Evolutionary conservation across 2,888 invertebrate genomes (phyloP).

Genomic region (Chrysopilus asiliformis): DNA sequence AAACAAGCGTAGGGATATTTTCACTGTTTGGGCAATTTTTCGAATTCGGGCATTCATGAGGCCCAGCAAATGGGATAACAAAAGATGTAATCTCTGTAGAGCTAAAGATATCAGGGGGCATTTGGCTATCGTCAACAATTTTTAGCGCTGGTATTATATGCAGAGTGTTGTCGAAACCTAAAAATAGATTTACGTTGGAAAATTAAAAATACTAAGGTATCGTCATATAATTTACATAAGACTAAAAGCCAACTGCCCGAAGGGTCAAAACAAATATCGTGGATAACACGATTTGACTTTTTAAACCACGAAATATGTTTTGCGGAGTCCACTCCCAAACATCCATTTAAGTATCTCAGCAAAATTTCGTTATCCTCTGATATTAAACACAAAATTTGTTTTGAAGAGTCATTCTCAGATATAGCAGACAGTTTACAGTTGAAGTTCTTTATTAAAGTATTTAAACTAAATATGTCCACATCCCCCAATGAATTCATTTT

Average conservation of each 20-base stretch:
- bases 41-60: constrained; percentile 35
- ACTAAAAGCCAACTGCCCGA: constrained; percentile 45
- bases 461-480: constrained; percentile 29
- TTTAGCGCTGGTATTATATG: constrained; percentile 34
- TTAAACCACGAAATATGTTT: constrained; percentile 35
- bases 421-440: constrained; percentile 33
- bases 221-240: constrained; percentile 30
- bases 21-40: constrained; percentile 34
- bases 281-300: constrained; percentile 36
- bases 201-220: constrained; percentile 1
- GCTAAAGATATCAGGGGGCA: constrained; percentile 24
- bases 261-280: constrained; percentile 71
- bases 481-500: constrained; percentile 20
- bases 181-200: constrained; percentile 1
- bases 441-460: constrained; percentile 32
- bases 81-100: constrained; percentile 34
- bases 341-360: constrained; percentile 28
- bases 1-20: constrained; percentile 2
- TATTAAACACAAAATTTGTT: constrained; percentile 32
- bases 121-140: constrained; percentile 22
- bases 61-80: constrained; percentile 35
- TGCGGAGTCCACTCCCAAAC: constrained; percentile 27
- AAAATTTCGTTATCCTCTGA: constrained; percentile 34
- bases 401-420: constrained; percentile 27
- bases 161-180: constrained; percentile 36